phyloP scores from a whole-genome alignment of 1,140 invertebrate genomes.

The Drosophila tani region DNA sequence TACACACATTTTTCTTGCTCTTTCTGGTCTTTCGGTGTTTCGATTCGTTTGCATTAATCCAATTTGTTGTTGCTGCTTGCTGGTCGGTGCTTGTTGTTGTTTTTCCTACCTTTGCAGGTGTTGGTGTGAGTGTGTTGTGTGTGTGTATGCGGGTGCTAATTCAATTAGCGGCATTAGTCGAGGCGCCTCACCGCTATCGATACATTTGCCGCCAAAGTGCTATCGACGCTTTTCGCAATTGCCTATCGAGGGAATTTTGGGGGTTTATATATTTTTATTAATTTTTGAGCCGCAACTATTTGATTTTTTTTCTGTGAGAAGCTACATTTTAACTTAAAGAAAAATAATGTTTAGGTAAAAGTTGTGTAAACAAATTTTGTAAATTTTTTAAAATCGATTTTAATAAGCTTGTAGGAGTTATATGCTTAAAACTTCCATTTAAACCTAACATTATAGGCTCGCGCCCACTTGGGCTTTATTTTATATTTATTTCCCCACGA shows the following conservation, averaged over 20 bases:
- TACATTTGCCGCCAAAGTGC: constrained; percentile 13
- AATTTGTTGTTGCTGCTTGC: constrained; percentile 59
- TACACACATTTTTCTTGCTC: constrained; percentile 33
- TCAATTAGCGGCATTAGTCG: constrained; percentile 61
- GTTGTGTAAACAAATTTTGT: background rate
- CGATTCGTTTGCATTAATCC: constrained; percentile 67
- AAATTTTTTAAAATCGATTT: background rate
- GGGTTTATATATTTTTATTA: background rate
- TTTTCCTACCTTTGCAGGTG: constrained; percentile 1
- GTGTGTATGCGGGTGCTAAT: constrained; percentile 53
- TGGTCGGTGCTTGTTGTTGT: constrained; percentile 7
- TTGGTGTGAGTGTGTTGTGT: background rate
- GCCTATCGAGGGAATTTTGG: constrained; percentile 1
- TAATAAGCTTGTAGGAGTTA: background rate
- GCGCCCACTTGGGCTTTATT: background rate
- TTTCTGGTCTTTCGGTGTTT: constrained; percentile 30
- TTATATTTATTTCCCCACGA: constrained; percentile 16
- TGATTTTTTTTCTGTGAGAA: too few relatives aligned
- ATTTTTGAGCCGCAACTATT: too few relatives aligned
- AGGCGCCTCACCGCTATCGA: constrained; percentile 9
- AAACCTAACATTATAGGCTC: background rate
- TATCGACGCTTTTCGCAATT: constrained; percentile 11
- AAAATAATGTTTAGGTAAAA: background rate
- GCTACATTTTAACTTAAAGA: too few relatives aligned
- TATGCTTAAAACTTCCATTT: background rate